Base-by-base conservation (phyloP, 2,888 invertebrate species). In the Phengaris alcon region DNA sequence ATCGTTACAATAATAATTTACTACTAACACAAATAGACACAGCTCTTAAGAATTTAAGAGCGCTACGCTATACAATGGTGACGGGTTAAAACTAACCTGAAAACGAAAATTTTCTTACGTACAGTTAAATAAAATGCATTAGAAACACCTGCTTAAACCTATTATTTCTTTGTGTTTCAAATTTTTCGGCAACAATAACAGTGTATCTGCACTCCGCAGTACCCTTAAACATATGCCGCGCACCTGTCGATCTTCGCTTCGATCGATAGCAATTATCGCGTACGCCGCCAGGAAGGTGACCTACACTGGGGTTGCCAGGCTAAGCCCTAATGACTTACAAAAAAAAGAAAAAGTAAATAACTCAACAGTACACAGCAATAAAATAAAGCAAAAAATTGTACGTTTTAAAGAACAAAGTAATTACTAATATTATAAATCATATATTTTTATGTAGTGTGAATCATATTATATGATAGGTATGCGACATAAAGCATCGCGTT, bases 241-340 rank as follows among this genome's bases (percentile, higher is more conserved):
- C 85, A 85, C 84, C 85, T 85, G 85, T 83, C 81, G 76, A 75
- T 77, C 76, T 80, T 81, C 82, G 82, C 82, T 82, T 83, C 83
- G 83, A 83, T 82, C 81, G 84, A 79, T 87, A 87, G 87, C 86
- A 81, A 84, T 84, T 83, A 84, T 82, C 82, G 82, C 84, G 82
- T 84, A 84, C 82, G 82, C 80, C 76, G 79, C 75, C 76, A 57
- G 77, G 75, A 81, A 84, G 85, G 85, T 84, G 83, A 84, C 84
- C 84, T 74, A 54, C 59, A 6, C 44, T 10, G 48, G 6, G 52
- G 52, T 76, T 76, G 78, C 78, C 79, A 77, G 77, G 78, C 54
- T 55, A 3, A 54, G 48, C 52, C 48, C 55, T 57, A 22, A 55
- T 35, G 10, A n/a, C 54, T 46, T 22, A 44, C 35, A n/a, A n/a